Base-by-base conservation (phyloP, 92 coral and sea anemone species). In the Plumapathes pennacea region DNA sequence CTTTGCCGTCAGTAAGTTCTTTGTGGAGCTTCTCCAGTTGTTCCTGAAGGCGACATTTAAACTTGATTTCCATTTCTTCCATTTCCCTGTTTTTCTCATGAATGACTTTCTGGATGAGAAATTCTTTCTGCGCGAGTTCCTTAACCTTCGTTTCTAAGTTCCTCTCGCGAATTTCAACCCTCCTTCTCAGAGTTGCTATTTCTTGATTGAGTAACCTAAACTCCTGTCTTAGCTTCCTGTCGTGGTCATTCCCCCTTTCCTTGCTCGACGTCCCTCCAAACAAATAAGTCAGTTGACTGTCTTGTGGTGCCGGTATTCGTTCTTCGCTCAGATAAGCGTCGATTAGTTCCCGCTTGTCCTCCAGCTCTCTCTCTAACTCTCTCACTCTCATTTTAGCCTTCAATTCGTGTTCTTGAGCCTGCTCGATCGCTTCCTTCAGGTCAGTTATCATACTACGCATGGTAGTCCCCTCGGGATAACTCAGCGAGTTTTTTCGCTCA, bases 1-100 rank as follows among this genome's bases (percentile, higher is more conserved):
- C n/a, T n/a, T n/a, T n/a, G n/a, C n/a, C n/a, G n/a, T n/a, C n/a
- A n/a, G n/a, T n/a, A n/a, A n/a, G n/a, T n/a, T n/a, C n/a, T n/a
- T n/a, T n/a, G n/a, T n/a, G 69, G 1, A 55, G 36, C 20, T 83
- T 83, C 17, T 46, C 68, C 15, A 82, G 83, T 43, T 53, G 51
- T 13, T 42, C 36, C 40, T 66, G 62, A 1, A 66, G 34, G 38
- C 68, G 78, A 78, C 67, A 74, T 42, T 54, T 56, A 28, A 67
- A 42, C 31, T 54, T 49, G 31, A 45, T 52, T 12, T 54, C 38
- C 74, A 74, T 73, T 20, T 9, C 41, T 41, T 44, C 47, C 27
- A 75, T 21, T 18, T 34, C 33, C 10, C 39, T 38, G 67, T 75
- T 82, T 40, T 52, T 42, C 25, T 81, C 72, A 14, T 38, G 34